These are phyloP conservation scores for Dendropsophus ebraccatus DNA, from an alignment of 2,113 vertebrate species.

Conservation along the genomic window DNA sequence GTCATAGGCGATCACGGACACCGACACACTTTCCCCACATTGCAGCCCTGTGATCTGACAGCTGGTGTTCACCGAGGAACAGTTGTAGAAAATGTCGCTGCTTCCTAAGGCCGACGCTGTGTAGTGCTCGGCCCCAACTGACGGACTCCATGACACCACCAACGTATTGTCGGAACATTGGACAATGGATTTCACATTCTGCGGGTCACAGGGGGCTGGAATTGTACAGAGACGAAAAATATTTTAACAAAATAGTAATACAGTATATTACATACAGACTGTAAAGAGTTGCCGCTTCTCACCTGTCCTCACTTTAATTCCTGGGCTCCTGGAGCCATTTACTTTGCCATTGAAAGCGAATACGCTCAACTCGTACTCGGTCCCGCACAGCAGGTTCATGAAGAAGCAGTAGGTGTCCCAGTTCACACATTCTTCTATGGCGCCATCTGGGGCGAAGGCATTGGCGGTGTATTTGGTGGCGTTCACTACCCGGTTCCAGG, in stretches of 20 bases:
- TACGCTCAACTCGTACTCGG: constrained; percentile 70
- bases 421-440: constrained; percentile 68
- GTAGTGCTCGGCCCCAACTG: constrained; percentile 71
- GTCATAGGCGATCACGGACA: constrained; percentile 72
- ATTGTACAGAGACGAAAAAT: background rate
- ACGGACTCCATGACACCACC: constrained; percentile 70
- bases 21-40: constrained; percentile 73
- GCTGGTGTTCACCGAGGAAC: constrained; percentile 71
- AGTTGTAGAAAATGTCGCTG: constrained; percentile 68
- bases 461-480: constrained; percentile 67
- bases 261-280: too few species aligned
- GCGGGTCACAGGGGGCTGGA: constrained; percentile 76
- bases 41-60: constrained; percentile 68
- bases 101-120: constrained; percentile 71
- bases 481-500: constrained; percentile 67
- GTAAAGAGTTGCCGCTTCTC: background rate
- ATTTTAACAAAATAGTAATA: background rate
- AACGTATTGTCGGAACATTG: constrained; percentile 67
- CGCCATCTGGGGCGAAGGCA: constrained; percentile 66
- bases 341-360: constrained; percentile 61
- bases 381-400: constrained; percentile 71
- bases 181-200: constrained; percentile 65
- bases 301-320: constrained; percentile 72
- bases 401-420: constrained; percentile 73
- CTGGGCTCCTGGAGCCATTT: constrained; percentile 62